Percentiles rank a stretch among this genome's conserved stretches.
Evolutionary conservation across 2,113 vertebrate genomes (phyloP).

Genomic region (Edolisoma coerulescens): DNA sequence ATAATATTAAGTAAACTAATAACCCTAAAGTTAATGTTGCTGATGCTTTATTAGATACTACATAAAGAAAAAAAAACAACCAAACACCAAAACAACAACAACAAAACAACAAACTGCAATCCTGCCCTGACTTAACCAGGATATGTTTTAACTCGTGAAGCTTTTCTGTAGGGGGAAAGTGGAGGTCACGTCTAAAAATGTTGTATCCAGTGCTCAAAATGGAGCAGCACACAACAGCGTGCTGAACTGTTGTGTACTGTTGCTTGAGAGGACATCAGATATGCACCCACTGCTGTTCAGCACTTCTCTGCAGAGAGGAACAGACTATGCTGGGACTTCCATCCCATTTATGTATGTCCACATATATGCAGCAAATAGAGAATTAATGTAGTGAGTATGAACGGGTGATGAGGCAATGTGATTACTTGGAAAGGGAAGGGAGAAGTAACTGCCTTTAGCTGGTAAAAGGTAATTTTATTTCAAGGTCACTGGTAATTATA

Average conservation of each 20-base stretch:
- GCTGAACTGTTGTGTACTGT: background rate
- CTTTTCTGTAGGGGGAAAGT: background rate
- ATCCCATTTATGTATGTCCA: background rate
- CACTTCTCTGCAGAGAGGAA: background rate
- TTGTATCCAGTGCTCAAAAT: background rate
- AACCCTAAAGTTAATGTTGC: constrained; percentile 53
- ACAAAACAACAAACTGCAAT: background rate
- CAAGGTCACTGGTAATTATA: background rate
- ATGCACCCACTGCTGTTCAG: background rate
- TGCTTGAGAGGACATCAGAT: background rate
- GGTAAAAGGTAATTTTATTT: background rate
- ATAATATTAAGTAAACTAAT: constrained; percentile 61
- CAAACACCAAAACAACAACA: background rate
- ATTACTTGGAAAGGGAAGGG: background rate
- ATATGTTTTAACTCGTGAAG: background rate
- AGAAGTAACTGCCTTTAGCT: background rate
- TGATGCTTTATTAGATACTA: constrained; percentile 53
- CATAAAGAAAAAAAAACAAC: background rate
- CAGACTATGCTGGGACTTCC: background rate
- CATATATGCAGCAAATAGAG: background rate
- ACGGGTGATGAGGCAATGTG: background rate
- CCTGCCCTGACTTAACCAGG: background rate
- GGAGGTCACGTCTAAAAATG: background rate
- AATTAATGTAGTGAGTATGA: background rate
- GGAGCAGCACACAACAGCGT: background rate